Base-by-base conservation (phyloP, 2,888 invertebrate genomes). In the Drosophila cognata region DNA sequence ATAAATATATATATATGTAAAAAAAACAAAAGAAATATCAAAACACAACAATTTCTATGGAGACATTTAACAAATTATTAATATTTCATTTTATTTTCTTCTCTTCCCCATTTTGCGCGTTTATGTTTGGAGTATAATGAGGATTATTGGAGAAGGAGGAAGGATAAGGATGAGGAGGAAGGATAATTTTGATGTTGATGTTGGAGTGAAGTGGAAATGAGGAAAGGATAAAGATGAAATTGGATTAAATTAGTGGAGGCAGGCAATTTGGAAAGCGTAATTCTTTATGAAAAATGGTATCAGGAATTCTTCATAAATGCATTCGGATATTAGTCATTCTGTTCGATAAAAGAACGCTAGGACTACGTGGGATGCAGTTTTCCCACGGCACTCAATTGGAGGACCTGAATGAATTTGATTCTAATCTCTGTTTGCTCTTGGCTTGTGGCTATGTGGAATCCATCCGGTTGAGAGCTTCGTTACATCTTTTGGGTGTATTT, bases 11-110 rank as follows among this genome's bases (percentile, higher is more conserved):
- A 28, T 50, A 28, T 28, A 68, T 66, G 61, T 69, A 74, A 87
- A 74, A 41, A 57, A 66, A 50, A 46, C 21, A 25, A 46, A 71
- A 71, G 66, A 66, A 52, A 73, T 69, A 68, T 59, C 57, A 65
- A 41, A 81, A 78, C 74, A 86, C 71, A 74, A 78, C 52, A 38
- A 69, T 57, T 67, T 74, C 53, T 71, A 71, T 86, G 73, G 65
- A 73, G 51, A 63, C 28, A 55, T 68, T 71, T 73, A 63, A 70
- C 71, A 88, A 79, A 72, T 88, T 85, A 86, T 88, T 86, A 86
- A 86, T 86, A 85, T 85, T 74, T 70, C 51, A 85, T 89, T 86
- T 89, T 86, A 81, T 89, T 86, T 88, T 86, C 86, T 86, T 86
- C 86, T 89, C 86, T 83, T 81, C 83, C 83, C 77, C 70, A 75